Base-by-base conservation (phyloP, 2,888 invertebrate genomes). In the Allacma fusca region DNA sequence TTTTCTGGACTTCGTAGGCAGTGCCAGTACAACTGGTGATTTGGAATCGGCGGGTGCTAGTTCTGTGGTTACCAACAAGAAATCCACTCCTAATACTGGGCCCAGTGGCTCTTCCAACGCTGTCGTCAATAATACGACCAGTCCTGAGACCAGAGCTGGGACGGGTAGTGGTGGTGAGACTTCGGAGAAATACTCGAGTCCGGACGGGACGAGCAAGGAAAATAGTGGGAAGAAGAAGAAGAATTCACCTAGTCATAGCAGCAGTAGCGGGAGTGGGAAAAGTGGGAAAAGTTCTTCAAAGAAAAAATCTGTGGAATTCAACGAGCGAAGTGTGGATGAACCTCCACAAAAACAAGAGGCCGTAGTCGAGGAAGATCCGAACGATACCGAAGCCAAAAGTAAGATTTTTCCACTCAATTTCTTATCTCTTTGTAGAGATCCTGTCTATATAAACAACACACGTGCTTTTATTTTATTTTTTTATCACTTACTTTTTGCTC, bases 301-400 rank as follows among this genome's bases (percentile, higher is more conserved):
- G 34, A 69, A 70, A 43, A 76, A 70, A 64, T n/a, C 62, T 62
- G 57, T 69, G 19, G 76, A 76, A 57, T 76, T 69, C 26, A 69
- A 76, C 57, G 76, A 76, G 21, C 21, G 70, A 24, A 64, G 69
- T 23, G 76, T 76, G 59, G 76, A 76, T 59, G 76, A 68, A 28
- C 62, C 67, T 16, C 1, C 23, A 9, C n/a, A 65, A 26, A 19
- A 24, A 67, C 16, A 16, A 16, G 21, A 23, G n/a, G 28, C n/a
- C n/a, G n/a, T n/a, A 28, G 29, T 16, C 12, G 21, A 12, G 26
- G 40, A 75, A n/a, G 67, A 75, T 0, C 43, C 1, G 13, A 43
- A 75, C 29, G 50, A n/a, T 24, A 50, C 70, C 16, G 70, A 70
- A 16, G 16, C 57, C 19, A 24, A 72, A 44, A 59, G 72, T 72